Evolutionary conservation across 2,113 vertebrate species (phyloP), one percentile per base, ranked within the genome.

Genomic region (Paraplagusia blochii): DNA sequence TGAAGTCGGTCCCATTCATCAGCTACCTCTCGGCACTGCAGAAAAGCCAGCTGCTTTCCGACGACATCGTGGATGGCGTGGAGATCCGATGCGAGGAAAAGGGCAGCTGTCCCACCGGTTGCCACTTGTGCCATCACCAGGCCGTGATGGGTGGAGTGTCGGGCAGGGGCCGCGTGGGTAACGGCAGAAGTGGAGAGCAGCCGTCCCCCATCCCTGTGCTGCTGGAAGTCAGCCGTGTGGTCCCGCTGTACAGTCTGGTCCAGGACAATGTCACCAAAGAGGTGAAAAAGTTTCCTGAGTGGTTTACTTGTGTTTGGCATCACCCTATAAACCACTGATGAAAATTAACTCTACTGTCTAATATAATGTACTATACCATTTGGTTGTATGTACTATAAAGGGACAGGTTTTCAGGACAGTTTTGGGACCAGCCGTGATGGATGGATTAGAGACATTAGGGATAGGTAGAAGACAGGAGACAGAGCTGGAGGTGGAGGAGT

Each of bases 11-110:
- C 81, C 93, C 95, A 14, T 98, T 99, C 90, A 98, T 99, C 91
- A 96, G 92, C 61, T 98, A 96, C 83, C 93, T 99, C 80, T 94
- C 93, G 0, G 94, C 94, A 1, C 86, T 98, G 70, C 89, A 96
- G 87, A 94, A 94, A 0, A 94, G 93, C 8, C 95, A 96, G 86
- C 94, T 96, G 91, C 80, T 97, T 18, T 93, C 95, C 0, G 95
- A 98, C 4, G 96, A 98, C 72, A 91, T 94, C 53, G 94, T 97
- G 85, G 89, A 89, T 0, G 95, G 95, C 0, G 93, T 99, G 80
- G 95, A 97, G 89, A 98, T 99, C 54, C 94, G 82, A 77, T 99
- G 96, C 0, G 93, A 97, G 79, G 97, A 98, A 71, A 96, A 97
- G 9, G 96, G 96, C 8, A 93, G 90, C 55, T 99, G 97, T 79